Base-by-base conservation (phyloP, 2,113 vertebrate species). In the Ramphastos sulfuratus region DNA sequence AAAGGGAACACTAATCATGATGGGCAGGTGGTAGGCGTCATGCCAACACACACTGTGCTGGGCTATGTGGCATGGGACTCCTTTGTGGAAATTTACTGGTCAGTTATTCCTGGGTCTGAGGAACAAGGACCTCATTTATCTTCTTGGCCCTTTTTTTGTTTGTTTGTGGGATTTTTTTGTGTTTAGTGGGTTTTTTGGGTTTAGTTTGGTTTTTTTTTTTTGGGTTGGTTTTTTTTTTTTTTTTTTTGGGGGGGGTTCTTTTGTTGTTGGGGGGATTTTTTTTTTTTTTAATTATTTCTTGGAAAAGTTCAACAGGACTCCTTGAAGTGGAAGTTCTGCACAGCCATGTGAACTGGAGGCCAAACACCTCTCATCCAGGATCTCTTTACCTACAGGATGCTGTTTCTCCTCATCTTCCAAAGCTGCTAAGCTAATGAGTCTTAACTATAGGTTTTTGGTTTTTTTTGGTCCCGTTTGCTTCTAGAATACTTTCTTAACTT, bases 361-460 rank as follows among this genome's bases (percentile, higher is more conserved):
- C 2, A 0, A n/a, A 27, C 0, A 0, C 37, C 56, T 37, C 27
- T 23, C 1, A 1, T 18, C 50, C 16, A 8, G 37, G 30, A 19
- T 30, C 27, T 60, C 20, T 16, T 44, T 2, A 0, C 42, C 7
- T 17, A 1, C 1, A 16, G 7, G 18, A 19, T 46, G 23, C 12
- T 20, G 4, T 42, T 77, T 59, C 33, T n/a, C 35, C 12, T 28
- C 21, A 5, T 46, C 56, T 60, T 39, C 58, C 60, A 81, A 48
- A 60, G 24, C 25, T n/a, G 15, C 15, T 54, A 4, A 0, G 30
- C 28, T 52, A 12, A 8, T 12, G 30, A 54, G 8, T 17, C 24
- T 67, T 31, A 67, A 33, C 13, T 39, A 66, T 15, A 10, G 27
- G 7, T 39, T 39, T 39, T 11, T 37, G 37, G 7, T 6, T 39